phyloP scores from a whole-genome alignment of 2,888 invertebrate genomes.

The Lasioglossum villosulum region DNA sequence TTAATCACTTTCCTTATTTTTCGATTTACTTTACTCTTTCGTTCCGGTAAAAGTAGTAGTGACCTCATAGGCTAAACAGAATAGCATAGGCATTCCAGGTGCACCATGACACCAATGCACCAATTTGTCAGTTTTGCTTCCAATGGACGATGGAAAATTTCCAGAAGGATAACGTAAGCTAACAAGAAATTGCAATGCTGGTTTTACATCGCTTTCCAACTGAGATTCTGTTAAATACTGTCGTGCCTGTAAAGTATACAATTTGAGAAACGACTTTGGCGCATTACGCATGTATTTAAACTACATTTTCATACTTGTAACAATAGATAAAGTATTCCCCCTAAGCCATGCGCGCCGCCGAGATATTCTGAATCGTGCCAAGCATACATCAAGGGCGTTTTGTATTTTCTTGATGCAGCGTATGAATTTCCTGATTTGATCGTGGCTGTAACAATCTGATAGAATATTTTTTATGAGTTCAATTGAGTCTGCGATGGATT shows the following conservation, averaged over 20 bases:
- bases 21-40: neutral
- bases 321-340: conserved; percentile 93
- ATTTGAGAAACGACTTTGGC: neutral
- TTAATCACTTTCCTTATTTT: conserved; percentile 12
- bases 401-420: conserved; percentile 85
- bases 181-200: conserved; percentile 88
- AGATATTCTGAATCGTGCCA: conserved; percentile 95
- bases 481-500: conserved; percentile 10
- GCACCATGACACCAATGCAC: conserved; percentile 99
- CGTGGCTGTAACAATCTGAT: conserved; percentile 87
- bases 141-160: conserved; percentile 92
- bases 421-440: conserved; percentile 88
- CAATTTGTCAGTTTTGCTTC: conserved; percentile 89
- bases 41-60: conserved; percentile 1
- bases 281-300: neutral
- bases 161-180: conserved; percentile 87
- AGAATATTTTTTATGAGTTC: conserved; percentile 42
- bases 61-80: conserved; percentile 89
- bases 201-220: conserved; percentile 87
- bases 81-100: conserved; percentile 92
- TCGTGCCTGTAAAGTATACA: conserved; percentile 84
- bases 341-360: conserved; percentile 95
- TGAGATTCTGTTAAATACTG: conserved; percentile 87
- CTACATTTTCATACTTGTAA: conserved; percentile 87
- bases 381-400: conserved; percentile 91